phyloP scores from a whole-genome alignment of 2,113 vertebrate species.

The Dicrurus megarhynchus region DNA sequence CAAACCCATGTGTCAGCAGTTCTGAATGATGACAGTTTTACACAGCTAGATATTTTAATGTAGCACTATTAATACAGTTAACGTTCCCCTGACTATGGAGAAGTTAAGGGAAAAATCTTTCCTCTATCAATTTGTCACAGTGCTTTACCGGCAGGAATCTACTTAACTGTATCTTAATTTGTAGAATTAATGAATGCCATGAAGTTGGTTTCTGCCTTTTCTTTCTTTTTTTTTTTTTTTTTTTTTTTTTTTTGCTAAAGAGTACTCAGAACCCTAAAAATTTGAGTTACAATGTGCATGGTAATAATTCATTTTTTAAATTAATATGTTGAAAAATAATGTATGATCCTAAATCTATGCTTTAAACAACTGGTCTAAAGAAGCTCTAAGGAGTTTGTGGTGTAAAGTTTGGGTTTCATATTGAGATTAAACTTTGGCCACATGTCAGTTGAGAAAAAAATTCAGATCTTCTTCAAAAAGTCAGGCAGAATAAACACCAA shows the following conservation, averaged over 20 bases:
- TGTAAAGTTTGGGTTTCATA: not conserved
- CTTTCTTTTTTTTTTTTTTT: not conserved
- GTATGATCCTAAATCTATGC: not conserved
- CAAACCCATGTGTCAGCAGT: not conserved
- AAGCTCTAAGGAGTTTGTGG: not conserved
- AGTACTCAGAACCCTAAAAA: not conserved
- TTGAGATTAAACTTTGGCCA: not conserved
- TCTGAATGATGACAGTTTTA: not conserved
- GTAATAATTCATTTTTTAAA: not conserved
- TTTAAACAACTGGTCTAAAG: not conserved
- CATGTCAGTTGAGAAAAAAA: not conserved
- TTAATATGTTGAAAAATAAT: not conserved
- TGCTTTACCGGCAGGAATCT: not conserved
- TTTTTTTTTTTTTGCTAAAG: not conserved
- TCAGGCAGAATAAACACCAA: not conserved
- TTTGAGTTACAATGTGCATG: fast-evolving
- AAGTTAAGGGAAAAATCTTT: not conserved
- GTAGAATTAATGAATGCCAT: not conserved
- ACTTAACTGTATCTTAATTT: slow-evolving; percentile 14
- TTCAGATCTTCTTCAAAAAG: not conserved
- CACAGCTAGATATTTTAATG: not conserved
- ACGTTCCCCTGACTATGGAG: not conserved
- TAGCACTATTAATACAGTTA: not conserved
- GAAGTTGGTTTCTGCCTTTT: not conserved
- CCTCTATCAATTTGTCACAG: not conserved